Conservation (phyloP, 2,888 invertebrate genomes). For the Oscheius sp. region DNA sequence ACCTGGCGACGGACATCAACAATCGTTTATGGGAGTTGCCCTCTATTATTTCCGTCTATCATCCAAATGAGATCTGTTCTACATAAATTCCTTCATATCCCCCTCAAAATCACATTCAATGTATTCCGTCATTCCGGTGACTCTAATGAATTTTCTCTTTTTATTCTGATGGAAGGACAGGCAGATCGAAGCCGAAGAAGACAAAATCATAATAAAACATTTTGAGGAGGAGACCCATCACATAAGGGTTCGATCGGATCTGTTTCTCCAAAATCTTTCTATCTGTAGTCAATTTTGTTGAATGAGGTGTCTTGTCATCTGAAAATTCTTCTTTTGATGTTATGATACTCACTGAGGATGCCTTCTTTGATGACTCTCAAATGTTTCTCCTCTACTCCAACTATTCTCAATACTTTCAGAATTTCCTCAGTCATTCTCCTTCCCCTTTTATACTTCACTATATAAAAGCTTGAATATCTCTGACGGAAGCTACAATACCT, state of each 20-base stretch:
- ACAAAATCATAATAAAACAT: constrained; percentile 65
- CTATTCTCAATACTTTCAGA: not conserved
- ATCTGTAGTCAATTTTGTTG: constrained; percentile 32
- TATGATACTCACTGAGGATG: not conserved
- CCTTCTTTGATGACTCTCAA: not conserved
- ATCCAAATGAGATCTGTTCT: not conserved
- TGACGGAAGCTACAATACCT: constrained; percentile 22
- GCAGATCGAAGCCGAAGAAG: constrained; percentile 39
- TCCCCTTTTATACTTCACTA: constrained; percentile 4
- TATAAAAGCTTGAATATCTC: not conserved
- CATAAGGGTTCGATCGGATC: constrained; percentile 40
- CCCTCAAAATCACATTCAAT: not conserved
- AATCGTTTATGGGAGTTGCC: constrained; percentile 6
- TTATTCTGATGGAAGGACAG: not conserved
- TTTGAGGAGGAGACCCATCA: constrained; percentile 60
- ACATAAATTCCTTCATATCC: not conserved
- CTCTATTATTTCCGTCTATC: not conserved
- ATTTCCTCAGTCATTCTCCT: constrained; percentile 7
- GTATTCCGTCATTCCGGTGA: not conserved
- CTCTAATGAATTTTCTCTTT: not conserved
- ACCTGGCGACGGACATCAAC: constrained; percentile 17
- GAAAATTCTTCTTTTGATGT: not conserved
- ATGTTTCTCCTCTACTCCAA: not conserved
- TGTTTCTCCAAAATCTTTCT: not conserved
- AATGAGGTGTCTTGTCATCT: constrained; percentile 38